These are phyloP conservation scores for Hyperoodon ampullatus DNA, from an alignment of 2,113 vertebrate species.

Conservation along the genomic window DNA sequence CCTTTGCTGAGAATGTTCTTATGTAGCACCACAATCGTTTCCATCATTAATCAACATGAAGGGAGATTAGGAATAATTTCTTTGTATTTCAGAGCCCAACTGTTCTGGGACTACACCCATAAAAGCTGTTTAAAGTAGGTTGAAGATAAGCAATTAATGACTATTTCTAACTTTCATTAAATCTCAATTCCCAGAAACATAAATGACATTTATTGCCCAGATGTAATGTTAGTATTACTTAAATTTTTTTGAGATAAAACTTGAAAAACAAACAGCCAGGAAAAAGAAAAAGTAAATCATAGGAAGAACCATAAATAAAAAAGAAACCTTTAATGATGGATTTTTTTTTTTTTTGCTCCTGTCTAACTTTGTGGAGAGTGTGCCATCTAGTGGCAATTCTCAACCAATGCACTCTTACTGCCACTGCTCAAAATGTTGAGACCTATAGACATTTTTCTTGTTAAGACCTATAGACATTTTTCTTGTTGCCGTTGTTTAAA, in stretches of 20 bases:
- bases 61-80: neutral
- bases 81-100: neutral
- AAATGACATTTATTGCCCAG: neutral
- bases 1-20: neutral
- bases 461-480: too few relatives aligned
- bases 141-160: neutral
- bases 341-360: too few relatives aligned
- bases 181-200: neutral
- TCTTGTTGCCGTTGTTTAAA: neutral
- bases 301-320: neutral
- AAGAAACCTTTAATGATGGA: neutral
- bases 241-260: neutral
- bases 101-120: neutral
- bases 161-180: neutral
- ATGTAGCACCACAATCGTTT: neutral
- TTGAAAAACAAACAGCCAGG: neutral
- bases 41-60: neutral
- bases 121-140: neutral
- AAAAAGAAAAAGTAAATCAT: neutral
- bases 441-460: too few relatives aligned
- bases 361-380: neutral
- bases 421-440: too few relatives aligned
- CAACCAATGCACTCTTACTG: neutral
- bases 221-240: neutral
- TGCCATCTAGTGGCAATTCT: slow-evolving; percentile 46